Evolutionary conservation across 2,113 vertebrate genomes (phyloP), one percentile per base, ranked within the genome.

Genomic region (Eclectus roratus): DNA sequence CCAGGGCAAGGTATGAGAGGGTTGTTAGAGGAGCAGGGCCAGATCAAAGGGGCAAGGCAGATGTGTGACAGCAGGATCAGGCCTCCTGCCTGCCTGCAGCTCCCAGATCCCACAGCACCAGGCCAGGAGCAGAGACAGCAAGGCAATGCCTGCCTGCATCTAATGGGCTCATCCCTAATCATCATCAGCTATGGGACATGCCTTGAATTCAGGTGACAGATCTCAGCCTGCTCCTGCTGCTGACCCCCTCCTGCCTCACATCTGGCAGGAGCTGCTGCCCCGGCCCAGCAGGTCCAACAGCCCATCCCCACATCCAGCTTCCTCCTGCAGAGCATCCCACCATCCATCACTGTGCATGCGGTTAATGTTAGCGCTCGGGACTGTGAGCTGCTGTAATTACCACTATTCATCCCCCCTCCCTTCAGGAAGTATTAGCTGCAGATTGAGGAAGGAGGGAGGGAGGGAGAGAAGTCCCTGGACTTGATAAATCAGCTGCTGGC

Each of bases 371-470:
- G 43, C 2, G 1, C 44, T 10, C 56, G n/a, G 80, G 58, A 91
- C 58, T 13, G 16, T 20, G 63, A 80, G 68, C 68, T 72, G 25
- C 77, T 70, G 88, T 63, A 87, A 92, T 52, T 50, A 70, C 69
- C 44, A 28, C 50, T 84, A 88, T 89, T 89, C 91, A 85, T 85
- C 52, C 53, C 49, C 66, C 13, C 90, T 53, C 56, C 37, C 61
- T 87, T 78, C 90, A 52, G 76, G 73, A 80, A 35, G 33, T 6
- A 29, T 85, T 53, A 83, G 52, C 56, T 82, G 69, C 55, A 92
- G 81, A 91, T 10, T 52, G 64, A 92, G 83, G 61, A 87, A 76
- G 50, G 28, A 60, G 33, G 33, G 33, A 58, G 29, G 39, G 73
- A 84, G 31, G 31, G 27, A 70, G 21, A 78, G 72, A 63, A 65